Evolutionary conservation across 2,888 invertebrate genomes (phyloP).

Genomic region (Alsophila aescularia): DNA sequence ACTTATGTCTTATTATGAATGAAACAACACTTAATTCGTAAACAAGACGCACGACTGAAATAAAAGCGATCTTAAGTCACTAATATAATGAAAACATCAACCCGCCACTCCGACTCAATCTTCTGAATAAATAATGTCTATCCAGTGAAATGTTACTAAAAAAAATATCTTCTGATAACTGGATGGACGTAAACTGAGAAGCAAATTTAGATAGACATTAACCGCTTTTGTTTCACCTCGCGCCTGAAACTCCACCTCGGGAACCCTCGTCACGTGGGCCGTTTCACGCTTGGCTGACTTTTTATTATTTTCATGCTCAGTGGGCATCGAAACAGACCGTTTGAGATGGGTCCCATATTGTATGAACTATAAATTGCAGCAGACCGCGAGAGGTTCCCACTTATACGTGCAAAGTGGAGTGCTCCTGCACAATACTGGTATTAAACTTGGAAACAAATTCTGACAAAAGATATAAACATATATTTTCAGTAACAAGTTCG

Average conservation of each 20-base stretch:
- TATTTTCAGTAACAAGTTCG: not conserved
- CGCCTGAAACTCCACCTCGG: constrained; percentile 25
- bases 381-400: constrained; percentile 6
- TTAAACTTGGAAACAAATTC: not conserved
- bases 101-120: not conserved
- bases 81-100: constrained; percentile 14
- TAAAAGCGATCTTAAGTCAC: constrained; percentile 8
- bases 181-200: constrained; percentile 28
- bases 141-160: constrained; percentile 12
- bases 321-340: constrained; percentile 30
- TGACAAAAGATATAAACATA: not conserved
- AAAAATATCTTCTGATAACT: constrained; percentile 10
- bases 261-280: constrained; percentile 37
- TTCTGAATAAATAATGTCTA: constrained; percentile 26
- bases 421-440: not conserved
- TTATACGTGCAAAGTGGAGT: constrained; percentile 5
- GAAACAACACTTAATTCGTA: too few species aligned
- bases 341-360: constrained; percentile 29
- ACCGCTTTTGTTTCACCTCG: constrained; percentile 25
- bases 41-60: too few species aligned
- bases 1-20: too few species aligned
- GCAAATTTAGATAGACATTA: constrained; percentile 20
- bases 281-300: constrained; percentile 36
- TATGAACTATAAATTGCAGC: constrained; percentile 31
- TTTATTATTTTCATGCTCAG: constrained; percentile 41